Evolutionary conservation across 2,888 invertebrate species (phyloP), one percentile per base, ranked within the genome.

Genomic region (Cephus rjabovi): DNA sequence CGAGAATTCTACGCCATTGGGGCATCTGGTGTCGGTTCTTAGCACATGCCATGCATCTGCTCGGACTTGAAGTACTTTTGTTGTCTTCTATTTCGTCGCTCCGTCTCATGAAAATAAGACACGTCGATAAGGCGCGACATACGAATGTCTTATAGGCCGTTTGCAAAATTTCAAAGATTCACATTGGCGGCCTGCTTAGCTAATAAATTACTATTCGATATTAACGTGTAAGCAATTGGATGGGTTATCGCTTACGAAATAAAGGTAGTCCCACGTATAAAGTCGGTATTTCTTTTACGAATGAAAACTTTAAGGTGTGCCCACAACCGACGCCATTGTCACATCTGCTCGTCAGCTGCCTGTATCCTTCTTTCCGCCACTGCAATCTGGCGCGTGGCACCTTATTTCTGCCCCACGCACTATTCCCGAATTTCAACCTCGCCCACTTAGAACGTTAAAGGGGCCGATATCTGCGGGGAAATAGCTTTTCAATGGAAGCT

Each of bases 41-140:
- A 89, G 90, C 90, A 90, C 90, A 90, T 90, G 90, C 90, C 89
- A 90, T 87, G 88, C 90, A 90, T 90, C 90, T 90, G 90, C 90
- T 89, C 87, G 81, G 75, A 81, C 87, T 83, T 88, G 85, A 87
- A 84, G 86, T 87, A 89, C 88, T 89, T 90, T 89, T 88, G 89
- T 90, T 89, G 88, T 87, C 88, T 87, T 87, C 86, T 83, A 86
- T 33, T 71, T 71, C 86, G 83, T 85, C 80, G 77, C 77, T 82
- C 83, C 83, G 84, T 83, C 82, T 84, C 83, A 83, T 86, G 84
- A 86, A 87, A 87, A 86, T 86, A 86, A 85, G 82, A 81, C 83
- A 81, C 79, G 82, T 83, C 85, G 80, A 84, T 79, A 81, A 73
- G 79, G 70, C 35, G 23, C 40, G 40, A 56, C 15, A 9, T 56